A percentile compares a stretch with the other conserved stretches of the same genome.
These are phyloP conservation scores for Catostomus latipinnis DNA, from an alignment of 2,797 vertebrate species.

Conservation along the genomic window DNA sequence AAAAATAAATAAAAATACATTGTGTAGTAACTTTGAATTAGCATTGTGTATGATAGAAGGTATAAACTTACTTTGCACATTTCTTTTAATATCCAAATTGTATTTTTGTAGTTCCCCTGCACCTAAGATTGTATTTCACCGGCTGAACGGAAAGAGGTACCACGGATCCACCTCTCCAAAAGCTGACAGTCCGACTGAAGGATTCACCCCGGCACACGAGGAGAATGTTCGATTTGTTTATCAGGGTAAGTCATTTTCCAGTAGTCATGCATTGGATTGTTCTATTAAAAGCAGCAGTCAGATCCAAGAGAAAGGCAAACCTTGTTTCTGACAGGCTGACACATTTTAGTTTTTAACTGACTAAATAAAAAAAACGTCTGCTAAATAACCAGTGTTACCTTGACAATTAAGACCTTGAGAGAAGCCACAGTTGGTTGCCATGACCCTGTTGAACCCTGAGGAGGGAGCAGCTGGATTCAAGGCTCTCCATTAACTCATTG, in stretches of 20 bases:
- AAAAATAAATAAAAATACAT: no score
- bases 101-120: slow-evolving; percentile 70
- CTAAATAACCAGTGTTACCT: background rate
- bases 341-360: background rate
- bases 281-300: background rate
- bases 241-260: slow-evolving; percentile 80
- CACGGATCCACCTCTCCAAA: slow-evolving; percentile 74
- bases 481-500: background rate
- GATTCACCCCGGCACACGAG: slow-evolving; percentile 90
- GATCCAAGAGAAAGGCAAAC: background rate
- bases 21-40: no score
- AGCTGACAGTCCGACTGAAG: slow-evolving; percentile 75
- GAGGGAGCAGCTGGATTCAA: background rate
- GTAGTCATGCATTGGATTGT: background rate
- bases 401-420: background rate
- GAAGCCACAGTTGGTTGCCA: background rate
- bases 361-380: no score
- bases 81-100: background rate
- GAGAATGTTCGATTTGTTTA: slow-evolving; percentile 95
- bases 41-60: no score
- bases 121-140: slow-evolving; percentile 93
- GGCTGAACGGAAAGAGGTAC: slow-evolving; percentile 89
- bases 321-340: background rate
- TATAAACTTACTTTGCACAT: background rate
- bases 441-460: background rate